Percentiles rank a stretch among this genome's conserved stretches.
phyloP scores from a whole-genome alignment of 1,140 invertebrate genomes.

The Mercenaria mercenaria region DNA sequence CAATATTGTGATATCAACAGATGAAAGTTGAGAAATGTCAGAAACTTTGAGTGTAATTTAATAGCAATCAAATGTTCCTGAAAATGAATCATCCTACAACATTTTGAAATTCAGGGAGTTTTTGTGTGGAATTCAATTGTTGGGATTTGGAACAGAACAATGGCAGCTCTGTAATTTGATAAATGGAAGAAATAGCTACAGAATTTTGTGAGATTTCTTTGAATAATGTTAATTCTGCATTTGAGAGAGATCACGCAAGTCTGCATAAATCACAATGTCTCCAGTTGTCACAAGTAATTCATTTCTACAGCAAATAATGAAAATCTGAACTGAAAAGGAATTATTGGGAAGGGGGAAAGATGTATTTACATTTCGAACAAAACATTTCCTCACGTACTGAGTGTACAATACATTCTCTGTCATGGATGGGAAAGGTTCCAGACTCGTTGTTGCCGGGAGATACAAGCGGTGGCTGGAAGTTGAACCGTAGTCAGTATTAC shows the following conservation, averaged over 20 bases:
- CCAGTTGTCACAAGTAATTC: background rate
- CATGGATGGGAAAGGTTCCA: slow-evolving; percentile 99
- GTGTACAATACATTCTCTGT: slow-evolving; percentile 96
- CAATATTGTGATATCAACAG: background rate
- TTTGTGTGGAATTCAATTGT: background rate
- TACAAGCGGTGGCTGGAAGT: slow-evolving; percentile 89
- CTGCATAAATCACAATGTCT: background rate
- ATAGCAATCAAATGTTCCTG: background rate
- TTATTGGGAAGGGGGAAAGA: slow-evolving; percentile 64
- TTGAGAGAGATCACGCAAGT: background rate
- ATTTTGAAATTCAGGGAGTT: background rate
- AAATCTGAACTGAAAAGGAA: background rate
- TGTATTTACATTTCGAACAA: slow-evolving; percentile 93
- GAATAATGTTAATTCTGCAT: background rate
- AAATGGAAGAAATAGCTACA: background rate
- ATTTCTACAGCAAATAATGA: background rate
- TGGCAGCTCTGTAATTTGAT: background rate
- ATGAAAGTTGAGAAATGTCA: background rate
- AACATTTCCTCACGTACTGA: slow-evolving; percentile 97
- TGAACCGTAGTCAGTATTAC: slow-evolving; percentile 98
- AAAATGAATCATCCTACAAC: background rate
- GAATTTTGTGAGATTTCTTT: background rate
- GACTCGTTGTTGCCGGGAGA: slow-evolving; percentile 95
- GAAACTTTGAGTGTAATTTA: background rate
- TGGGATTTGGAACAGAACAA: background rate